Evolutionary conservation across 2,797 vertebrate genomes (phyloP), one percentile per base, ranked within the genome.

Genomic region (Picus viridis): DNA sequence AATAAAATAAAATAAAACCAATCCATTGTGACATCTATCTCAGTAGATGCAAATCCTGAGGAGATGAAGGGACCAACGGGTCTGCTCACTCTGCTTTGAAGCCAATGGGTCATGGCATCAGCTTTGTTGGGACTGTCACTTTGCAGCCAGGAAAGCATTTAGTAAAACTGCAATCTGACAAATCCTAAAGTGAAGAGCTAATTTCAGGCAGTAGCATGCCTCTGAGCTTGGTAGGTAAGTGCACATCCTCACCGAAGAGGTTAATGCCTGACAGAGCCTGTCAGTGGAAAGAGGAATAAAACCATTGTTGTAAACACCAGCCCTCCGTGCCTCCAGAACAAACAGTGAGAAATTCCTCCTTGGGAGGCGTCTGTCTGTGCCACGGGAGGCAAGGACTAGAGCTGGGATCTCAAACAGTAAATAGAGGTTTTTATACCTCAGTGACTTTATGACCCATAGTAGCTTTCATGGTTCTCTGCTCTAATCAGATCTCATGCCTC

Each of bases 61-160:
- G 39, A 83, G 39, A 34, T 32, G 29, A 91, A 65, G 20, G 30
- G 71, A 78, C 34, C 47, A 32, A 53, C 13, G 67, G 77, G 27
- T 73, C 57, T 86, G 64, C 32, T 79, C 30, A 58, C 19, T 4
- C 22, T 51, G 39, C 74, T 76, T 63, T 10, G 7, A 84, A 73
- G 61, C 61, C 65, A 34, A 6, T 6, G 54, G 73, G 51, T 76
- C 54, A 26, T 32, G 71, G 69, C 83, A 65, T 64, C 57, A 61
- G 30, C 65, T 74, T 61, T 41, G 2, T 54, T 0, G 0, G 83
- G 45, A 45, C 83, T 88, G 85, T 79, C 74, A 91, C 39, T 88
- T 88, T 71, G 71, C 43, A 56, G 53, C 19, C 78, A 83, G 69
- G 7, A 80, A 86, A 92, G 30, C 84, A 59, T 87, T 93, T 89